Base-by-base conservation (phyloP, 2,888 invertebrate species). In the Onchidella celtica region DNA sequence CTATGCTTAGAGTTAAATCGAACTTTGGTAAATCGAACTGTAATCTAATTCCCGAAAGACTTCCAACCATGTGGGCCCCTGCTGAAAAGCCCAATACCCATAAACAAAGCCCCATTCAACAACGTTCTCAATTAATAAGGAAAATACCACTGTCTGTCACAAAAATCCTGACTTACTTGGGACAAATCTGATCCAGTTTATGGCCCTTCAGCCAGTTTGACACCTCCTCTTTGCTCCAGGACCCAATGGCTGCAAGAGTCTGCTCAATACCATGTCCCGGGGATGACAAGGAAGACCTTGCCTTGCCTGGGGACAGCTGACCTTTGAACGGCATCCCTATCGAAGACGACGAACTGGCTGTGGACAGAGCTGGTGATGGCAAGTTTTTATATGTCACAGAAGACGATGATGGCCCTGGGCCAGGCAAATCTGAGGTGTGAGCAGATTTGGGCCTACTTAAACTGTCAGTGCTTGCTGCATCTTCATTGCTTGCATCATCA, bases 121-220 rank as follows among this genome's bases (percentile, higher is more conserved):
- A n/a, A n/a, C n/a, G n/a, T n/a, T n/a, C n/a, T n/a, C n/a, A n/a
- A n/a, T n/a, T n/a, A n/a, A n/a, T n/a, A n/a, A n/a, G n/a, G n/a
- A n/a, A n/a, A n/a, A n/a, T n/a, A n/a, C n/a, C n/a, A n/a, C n/a
- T n/a, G n/a, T n/a, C n/a, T n/a, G n/a, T n/a, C n/a, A n/a, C n/a
- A n/a, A n/a, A n/a, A n/a, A n/a, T n/a, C n/a, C n/a, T n/a, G n/a
- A n/a, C 79, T 63, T 72, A 79, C 79, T 79, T 79, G 9, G 63
- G 70, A 24, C 79, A 79, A 40, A 79, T 72, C 27, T 63, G 38
- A 47, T 79, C 79, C 72, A 79, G 38, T 24, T 79, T 61, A 55
- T 79, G 70, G 21, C 63, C 32, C 24, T 24, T 57, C 29, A 79
- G 63, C 79, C 79, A 79, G 2, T 61, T 21, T 0, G 70, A 27